phyloP scores from a whole-genome alignment of 2,797 vertebrate genomes.

The Amphiprion clarkii region DNA sequence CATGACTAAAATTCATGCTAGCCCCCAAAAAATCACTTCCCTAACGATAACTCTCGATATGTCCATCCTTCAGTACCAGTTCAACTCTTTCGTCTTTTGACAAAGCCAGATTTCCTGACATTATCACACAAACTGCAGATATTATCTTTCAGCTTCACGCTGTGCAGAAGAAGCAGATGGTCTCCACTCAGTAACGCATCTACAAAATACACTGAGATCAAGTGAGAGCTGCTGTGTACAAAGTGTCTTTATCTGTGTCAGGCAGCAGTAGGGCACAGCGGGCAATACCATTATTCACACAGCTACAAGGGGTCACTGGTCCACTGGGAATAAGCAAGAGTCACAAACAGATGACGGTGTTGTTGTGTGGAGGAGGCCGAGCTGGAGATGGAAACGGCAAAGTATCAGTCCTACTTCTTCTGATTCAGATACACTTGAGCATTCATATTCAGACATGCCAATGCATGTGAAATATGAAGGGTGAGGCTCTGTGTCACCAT shows the following conservation, averaged over 20 bases:
- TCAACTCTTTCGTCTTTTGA: neutral
- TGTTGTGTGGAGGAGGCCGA: conserved; percentile 45
- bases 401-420: conserved; percentile 32
- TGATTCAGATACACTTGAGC: conserved; percentile 21
- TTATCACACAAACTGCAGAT: neutral
- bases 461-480: conserved; percentile 16
- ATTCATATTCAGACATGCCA: conserved; percentile 29
- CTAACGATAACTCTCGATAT: too few species aligned
- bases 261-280: conserved; percentile 36
- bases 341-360: conserved; percentile 58
- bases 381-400: conserved; percentile 34
- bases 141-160: neutral
- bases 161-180: conserved; percentile 7
- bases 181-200: conserved; percentile 6
- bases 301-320: conserved; percentile 55
- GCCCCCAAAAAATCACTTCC: too few species aligned
- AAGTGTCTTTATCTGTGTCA: conserved; percentile 52
- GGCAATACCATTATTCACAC: conserved; percentile 53
- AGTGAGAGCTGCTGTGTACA: conserved; percentile 21
- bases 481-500: neutral
- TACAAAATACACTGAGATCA: conserved; percentile 19
- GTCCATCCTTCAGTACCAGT: too few species aligned
- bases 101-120: neutral
- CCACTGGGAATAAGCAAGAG: conserved; percentile 64
- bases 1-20: too few species aligned